Percentiles rank a stretch among this genome's conserved stretches.
Evolutionary conservation across 2,888 invertebrate genomes (phyloP).

Genomic region (Eurytoma adleriae): DNA sequence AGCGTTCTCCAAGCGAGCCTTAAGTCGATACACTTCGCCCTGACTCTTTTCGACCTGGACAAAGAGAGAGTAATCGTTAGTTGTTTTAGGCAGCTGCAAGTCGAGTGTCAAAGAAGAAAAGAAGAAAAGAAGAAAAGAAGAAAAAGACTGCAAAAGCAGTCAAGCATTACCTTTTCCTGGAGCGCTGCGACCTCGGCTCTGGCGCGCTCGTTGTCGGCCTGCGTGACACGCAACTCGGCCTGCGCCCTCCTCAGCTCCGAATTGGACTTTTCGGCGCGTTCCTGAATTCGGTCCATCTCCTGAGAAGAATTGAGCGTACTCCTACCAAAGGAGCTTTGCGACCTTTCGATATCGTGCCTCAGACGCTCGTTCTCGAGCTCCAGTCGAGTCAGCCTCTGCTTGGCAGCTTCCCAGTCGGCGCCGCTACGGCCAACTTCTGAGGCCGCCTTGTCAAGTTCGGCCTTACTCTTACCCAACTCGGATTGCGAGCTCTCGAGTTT

Average conservation of each 20-base stretch:
- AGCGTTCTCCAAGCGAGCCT: constrained; percentile 95
- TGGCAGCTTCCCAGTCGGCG: constrained; percentile 91
- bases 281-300: constrained; percentile 89
- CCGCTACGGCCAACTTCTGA: constrained; percentile 93
- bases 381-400: constrained; percentile 88
- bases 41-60: constrained; percentile 88
- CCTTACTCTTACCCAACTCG: constrained; percentile 95
- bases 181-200: constrained; percentile 88
- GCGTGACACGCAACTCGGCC: constrained; percentile 93
- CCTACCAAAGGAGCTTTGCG: constrained; percentile 89
- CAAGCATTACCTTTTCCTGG: constrained; percentile 84
- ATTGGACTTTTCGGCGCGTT: constrained; percentile 87
- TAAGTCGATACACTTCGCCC: constrained; percentile 95
- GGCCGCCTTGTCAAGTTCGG: constrained; percentile 93
- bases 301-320: constrained; percentile 89
- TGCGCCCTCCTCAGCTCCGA: constrained; percentile 91
- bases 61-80: neutral
- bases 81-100: too few species aligned
- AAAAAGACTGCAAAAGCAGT: neutral
- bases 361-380: constrained; percentile 94
- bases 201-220: constrained; percentile 93
- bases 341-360: constrained; percentile 89
- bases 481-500: constrained; percentile 95
- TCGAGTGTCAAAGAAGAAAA: too few species aligned
- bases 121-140: too few species aligned